Percentiles rank a stretch among this genome's conserved stretches.
Conservation (phyloP, 2,888 invertebrate genomes). For the Drosophila rellima region DNA sequence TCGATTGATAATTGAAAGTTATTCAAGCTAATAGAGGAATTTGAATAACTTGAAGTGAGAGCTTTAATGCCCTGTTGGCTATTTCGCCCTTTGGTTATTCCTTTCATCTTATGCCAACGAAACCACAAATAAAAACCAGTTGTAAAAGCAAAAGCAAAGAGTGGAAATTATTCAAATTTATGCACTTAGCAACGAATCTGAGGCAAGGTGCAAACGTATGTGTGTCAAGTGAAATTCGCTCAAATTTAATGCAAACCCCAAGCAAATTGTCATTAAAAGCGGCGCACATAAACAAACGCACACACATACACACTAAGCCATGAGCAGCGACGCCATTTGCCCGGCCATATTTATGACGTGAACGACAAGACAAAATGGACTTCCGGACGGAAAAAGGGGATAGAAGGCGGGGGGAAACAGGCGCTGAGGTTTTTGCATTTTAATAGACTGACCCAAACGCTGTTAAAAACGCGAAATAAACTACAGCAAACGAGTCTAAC, state of each 20-base stretch:
- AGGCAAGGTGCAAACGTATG: conserved; percentile 28
- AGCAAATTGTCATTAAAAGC: conserved; percentile 81
- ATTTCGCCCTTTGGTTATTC: neutral
- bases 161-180: conserved; percentile 78
- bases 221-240: conserved; percentile 74
- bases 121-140: conserved; percentile 27
- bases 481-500: conserved; percentile 30
- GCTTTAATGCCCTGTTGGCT: conserved; percentile 15
- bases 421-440: conserved; percentile 70
- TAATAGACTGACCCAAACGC: conserved; percentile 82
- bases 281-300: conserved; percentile 49
- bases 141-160: conserved; percentile 54
- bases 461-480: conserved; percentile 73
- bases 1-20: conserved; percentile 11
- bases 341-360: conserved; percentile 78
- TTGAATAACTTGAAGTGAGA: conserved; percentile 16
- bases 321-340: conserved; percentile 75
- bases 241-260: conserved; percentile 76
- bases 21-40: neutral
- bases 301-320: conserved; percentile 48
- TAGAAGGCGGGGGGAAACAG: neutral
- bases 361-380: conserved; percentile 83
- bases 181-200: conserved; percentile 39
- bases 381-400: conserved; percentile 56
- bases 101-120: conserved; percentile 22